Evolutionary conservation across 2,888 invertebrate species (phyloP).

Genomic region (Ormia ochracea): DNA sequence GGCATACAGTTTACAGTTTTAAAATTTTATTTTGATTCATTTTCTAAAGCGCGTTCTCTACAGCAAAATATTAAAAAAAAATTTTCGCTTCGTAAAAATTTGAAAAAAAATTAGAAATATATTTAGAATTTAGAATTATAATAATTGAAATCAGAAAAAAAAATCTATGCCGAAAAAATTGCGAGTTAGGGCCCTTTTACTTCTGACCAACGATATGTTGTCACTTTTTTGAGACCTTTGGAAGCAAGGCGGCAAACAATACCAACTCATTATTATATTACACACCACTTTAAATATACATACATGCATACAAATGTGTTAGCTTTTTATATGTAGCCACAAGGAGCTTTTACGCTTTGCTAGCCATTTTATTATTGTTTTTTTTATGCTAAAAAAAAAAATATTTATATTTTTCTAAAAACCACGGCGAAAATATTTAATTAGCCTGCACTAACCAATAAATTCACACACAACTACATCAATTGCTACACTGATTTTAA

Average conservation of each 20-base stretch:
- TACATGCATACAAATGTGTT: no score
- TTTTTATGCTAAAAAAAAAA: neutral
- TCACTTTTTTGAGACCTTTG: constrained; percentile 10
- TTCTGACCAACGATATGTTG: no score
- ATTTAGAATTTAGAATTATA: no score
- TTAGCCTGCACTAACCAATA: constrained; percentile 12
- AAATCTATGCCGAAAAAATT: no score
- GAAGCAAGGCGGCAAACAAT: neutral
- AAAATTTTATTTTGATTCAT: no score
- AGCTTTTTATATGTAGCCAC: constrained; percentile 18
- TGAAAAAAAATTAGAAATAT: no score
- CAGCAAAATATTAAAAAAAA: no score
- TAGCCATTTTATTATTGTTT: constrained; percentile 49
- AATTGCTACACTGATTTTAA: neutral
- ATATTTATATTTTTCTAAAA: constrained; percentile 56
- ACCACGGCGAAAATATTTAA: constrained; percentile 28
- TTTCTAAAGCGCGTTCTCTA: no score
- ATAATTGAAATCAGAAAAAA: no score
- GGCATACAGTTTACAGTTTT: no score
- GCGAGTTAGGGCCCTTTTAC: no score
- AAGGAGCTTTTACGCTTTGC: constrained; percentile 10
- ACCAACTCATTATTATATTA: neutral
- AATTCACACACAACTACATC: neutral
- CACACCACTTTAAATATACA: neutral
- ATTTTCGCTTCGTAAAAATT: no score